These are phyloP conservation scores for Cactoblastis cactorum DNA, from an alignment of 2,888 invertebrate species.

Conservation along the genomic window DNA sequence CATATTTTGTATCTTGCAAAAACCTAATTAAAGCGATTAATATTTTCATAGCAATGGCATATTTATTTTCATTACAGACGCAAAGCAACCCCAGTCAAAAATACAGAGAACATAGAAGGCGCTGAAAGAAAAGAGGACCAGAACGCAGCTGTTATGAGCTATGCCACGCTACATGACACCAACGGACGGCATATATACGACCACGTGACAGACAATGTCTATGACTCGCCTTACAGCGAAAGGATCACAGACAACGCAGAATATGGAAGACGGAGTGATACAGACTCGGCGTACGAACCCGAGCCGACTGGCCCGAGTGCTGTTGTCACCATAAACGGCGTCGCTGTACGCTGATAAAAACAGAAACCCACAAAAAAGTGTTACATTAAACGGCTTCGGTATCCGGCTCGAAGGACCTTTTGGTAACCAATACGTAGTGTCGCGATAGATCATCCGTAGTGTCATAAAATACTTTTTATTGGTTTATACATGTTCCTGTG, in stretches of 20 bases:
- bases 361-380: constrained; percentile 13
- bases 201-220: constrained; percentile 83
- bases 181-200: constrained; percentile 77
- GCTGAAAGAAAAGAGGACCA: constrained; percentile 92
- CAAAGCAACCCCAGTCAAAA: constrained; percentile 91
- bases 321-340: constrained; percentile 92
- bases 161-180: constrained; percentile 87
- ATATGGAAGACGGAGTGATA: constrained; percentile 66
- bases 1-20: too few relatives aligned
- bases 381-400: background rate
- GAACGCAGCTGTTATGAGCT: constrained; percentile 93
- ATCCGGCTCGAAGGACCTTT: constrained; percentile 26
- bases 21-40: background rate
- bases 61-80: constrained; percentile 72
- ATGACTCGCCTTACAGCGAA: constrained; percentile 87
- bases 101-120: constrained; percentile 92
- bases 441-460: constrained; percentile 15
- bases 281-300: constrained; percentile 81
- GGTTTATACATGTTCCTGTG: constrained; percentile 22
- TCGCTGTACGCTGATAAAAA: constrained; percentile 85
- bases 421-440: constrained; percentile 13
- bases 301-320: constrained; percentile 81
- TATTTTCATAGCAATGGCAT: background rate
- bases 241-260: constrained; percentile 68
- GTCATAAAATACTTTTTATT: constrained; percentile 21